These are phyloP conservation scores for Erebia epiphron DNA, from an alignment of 2,888 invertebrate species.

Conservation along the genomic window DNA sequence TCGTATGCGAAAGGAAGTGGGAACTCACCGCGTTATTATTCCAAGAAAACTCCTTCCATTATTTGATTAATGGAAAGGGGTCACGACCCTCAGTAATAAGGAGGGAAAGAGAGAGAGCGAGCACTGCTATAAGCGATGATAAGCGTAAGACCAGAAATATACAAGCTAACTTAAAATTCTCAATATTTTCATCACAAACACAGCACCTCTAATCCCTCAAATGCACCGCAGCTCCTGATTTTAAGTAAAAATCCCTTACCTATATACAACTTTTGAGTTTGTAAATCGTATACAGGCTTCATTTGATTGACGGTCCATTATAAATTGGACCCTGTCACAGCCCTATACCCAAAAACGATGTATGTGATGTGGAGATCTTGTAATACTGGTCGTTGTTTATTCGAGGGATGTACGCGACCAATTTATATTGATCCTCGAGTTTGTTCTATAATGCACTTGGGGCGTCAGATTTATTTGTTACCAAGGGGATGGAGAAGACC, in stretches of 20 bases:
- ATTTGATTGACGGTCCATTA: constrained; percentile 55
- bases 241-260: constrained; percentile 31
- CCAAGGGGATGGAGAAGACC: constrained; percentile 26
- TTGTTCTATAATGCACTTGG: constrained; percentile 18
- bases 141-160: too few species aligned
- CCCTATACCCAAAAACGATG: constrained; percentile 43
- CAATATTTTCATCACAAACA: not conserved
- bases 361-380: constrained; percentile 40
- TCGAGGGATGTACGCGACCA: constrained; percentile 29
- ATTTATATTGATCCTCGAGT: constrained; percentile 41
- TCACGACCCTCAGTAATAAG: too few species aligned
- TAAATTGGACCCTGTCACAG: constrained; percentile 31
- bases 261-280: constrained; percentile 64
- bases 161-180: too few species aligned
- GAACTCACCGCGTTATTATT: too few species aligned
- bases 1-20: too few species aligned
- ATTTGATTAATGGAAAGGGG: too few species aligned
- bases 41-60: too few species aligned
- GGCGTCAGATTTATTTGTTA: constrained; percentile 26
- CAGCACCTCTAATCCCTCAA: constrained; percentile 13
- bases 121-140: too few species aligned
- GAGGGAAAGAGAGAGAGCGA: too few species aligned
- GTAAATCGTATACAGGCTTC: constrained; percentile 66
- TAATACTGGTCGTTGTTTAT: constrained; percentile 48
- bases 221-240: constrained; percentile 10